Evolutionary conservation across 2,113 vertebrate genomes (phyloP).

Genomic region (Xyliphius kryptos): DNA sequence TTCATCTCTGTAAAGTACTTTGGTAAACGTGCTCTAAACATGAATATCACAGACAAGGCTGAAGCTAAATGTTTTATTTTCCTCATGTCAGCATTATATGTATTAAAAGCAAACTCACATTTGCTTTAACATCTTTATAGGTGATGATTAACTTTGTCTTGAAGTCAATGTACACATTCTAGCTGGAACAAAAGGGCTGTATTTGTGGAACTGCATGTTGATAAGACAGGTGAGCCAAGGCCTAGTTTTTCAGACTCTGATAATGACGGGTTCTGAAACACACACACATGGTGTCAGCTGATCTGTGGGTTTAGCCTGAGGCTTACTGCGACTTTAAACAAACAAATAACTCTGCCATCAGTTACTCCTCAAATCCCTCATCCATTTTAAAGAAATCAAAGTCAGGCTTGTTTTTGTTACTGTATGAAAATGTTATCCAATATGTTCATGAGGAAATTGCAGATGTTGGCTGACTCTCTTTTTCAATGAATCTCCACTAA

Average conservation of each 20-base stretch:
- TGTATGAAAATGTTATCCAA: not conserved
- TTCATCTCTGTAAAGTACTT: too few species aligned
- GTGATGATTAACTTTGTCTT: not conserved
- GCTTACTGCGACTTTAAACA: not conserved
- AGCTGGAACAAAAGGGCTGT: not conserved
- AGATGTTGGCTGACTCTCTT: too few species aligned
- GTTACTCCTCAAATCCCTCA: not conserved
- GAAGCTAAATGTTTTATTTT: too few species aligned
- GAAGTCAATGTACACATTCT: not conserved
- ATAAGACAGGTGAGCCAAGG: slow-evolving; percentile 15
- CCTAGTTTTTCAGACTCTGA: not conserved
- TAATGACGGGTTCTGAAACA: slow-evolving; percentile 1
- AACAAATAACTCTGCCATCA: not conserved
- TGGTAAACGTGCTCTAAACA: too few species aligned
- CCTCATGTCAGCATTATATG: too few species aligned
- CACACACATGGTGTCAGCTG: not conserved
- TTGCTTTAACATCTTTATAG: not conserved
- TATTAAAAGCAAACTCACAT: too few species aligned
- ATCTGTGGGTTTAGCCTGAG: not conserved
- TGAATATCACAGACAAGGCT: too few species aligned
- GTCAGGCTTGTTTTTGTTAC: too few species aligned
- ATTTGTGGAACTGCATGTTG: not conserved
- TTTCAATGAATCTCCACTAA: too few species aligned
- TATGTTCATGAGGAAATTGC: too few species aligned
- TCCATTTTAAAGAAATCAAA: too few species aligned